Conservation (phyloP, 1,140 invertebrate genomes). For the Neuroterus valhalla region DNA sequence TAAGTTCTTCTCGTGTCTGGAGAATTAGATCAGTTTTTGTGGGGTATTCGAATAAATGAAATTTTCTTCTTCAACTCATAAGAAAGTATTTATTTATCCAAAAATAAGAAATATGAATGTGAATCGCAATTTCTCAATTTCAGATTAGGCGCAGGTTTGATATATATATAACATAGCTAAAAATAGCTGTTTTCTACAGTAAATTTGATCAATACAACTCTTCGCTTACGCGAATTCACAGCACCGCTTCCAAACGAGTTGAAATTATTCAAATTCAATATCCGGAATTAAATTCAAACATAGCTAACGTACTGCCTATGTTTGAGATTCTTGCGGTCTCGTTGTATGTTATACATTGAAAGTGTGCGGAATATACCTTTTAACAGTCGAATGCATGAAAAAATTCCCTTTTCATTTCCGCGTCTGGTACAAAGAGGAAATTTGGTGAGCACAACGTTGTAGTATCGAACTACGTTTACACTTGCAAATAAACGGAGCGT, state of each 20-base stretch:
- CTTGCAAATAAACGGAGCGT: conserved; percentile 18
- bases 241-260: conserved; percentile 12
- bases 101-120: too few species aligned
- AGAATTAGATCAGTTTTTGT: too few species aligned
- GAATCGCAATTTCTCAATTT: too few species aligned
- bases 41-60: too few species aligned
- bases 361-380: conserved; percentile 15
- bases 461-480: conserved; percentile 23
- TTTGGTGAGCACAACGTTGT: conserved; percentile 26
- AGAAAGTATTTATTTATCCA: too few species aligned
- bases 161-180: too few species aligned
- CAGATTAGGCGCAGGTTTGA: too few species aligned
- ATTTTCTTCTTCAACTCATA: too few species aligned
- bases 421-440: conserved; percentile 22
- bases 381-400: conserved; percentile 21
- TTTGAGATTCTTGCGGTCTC: conserved; percentile 27
- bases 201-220: conserved; percentile 11
- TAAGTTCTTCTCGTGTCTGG: too few species aligned
- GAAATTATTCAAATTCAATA: conserved; percentile 20
- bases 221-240: neutral
- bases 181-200: too few species aligned
- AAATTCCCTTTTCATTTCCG: conserved; percentile 23
- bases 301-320: conserved; percentile 6
- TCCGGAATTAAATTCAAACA: conserved; percentile 26
- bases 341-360: conserved; percentile 14